phyloP scores from a whole-genome alignment of 1,140 invertebrate genomes.

The Drosophila rufa region DNA sequence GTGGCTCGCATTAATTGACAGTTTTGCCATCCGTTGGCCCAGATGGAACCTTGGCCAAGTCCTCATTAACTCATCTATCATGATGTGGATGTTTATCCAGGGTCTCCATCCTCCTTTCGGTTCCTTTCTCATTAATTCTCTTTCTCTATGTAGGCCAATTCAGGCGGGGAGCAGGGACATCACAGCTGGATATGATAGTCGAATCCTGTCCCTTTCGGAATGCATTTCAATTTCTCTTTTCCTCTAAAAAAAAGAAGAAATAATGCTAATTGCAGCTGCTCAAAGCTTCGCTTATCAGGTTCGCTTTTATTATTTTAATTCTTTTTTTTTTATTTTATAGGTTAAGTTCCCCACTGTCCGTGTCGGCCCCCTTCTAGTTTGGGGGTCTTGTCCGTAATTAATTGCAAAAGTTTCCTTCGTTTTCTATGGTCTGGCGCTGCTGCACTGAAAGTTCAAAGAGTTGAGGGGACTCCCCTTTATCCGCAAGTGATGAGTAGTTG shows the following conservation, averaged over 20 bases:
- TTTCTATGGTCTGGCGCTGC: constrained; percentile 42
- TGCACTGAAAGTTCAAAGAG: constrained; percentile 55
- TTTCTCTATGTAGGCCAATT: constrained; percentile 53
- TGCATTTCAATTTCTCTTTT: constrained; percentile 59
- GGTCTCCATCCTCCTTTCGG: not conserved
- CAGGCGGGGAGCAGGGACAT: constrained; percentile 12
- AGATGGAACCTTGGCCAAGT: constrained; percentile 26
- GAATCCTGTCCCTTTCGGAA: not conserved
- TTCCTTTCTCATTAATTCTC: constrained; percentile 33
- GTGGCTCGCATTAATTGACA: constrained; percentile 57
- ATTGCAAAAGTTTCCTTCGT: constrained; percentile 74
- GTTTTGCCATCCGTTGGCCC: constrained; percentile 46
- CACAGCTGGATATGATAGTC: constrained; percentile 36
- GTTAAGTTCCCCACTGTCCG: constrained; percentile 19
- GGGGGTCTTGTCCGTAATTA: constrained; percentile 69
- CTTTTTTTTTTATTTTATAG: constrained; percentile 32
- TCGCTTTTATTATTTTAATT: constrained; percentile 26
- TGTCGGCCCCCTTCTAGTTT: constrained; percentile 27
- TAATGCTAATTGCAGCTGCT: constrained; percentile 45
- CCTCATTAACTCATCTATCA: constrained; percentile 66
- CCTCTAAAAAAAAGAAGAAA: constrained; percentile 8
- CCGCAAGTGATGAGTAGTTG: constrained; percentile 47
- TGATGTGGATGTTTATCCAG: constrained; percentile 41
- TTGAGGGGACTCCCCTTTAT: constrained; percentile 28
- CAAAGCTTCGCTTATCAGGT: constrained; percentile 31